A percentile compares a stretch with the other conserved stretches of the same genome.
Evolutionary conservation across 2,888 invertebrate species (phyloP).

Genomic region (Euphydryas editha): DNA sequence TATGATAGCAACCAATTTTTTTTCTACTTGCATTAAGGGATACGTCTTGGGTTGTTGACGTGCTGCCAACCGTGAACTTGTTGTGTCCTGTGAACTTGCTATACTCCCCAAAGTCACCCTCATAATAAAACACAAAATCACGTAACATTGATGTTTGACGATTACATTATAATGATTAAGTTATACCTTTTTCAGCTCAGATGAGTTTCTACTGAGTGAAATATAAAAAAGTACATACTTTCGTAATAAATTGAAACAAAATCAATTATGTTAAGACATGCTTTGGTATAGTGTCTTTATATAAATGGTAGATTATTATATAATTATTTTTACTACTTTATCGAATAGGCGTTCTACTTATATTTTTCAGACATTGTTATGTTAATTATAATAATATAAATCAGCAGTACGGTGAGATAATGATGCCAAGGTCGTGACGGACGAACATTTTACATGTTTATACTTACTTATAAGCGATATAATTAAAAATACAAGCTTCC

Average conservation of each 20-base stretch:
- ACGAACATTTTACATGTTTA: slow-evolving; percentile 26
- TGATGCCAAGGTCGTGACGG: slow-evolving; percentile 57
- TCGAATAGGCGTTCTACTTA: background rate
- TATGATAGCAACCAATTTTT: too few relatives aligned
- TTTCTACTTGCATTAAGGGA: background rate
- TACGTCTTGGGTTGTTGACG: background rate
- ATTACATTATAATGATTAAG: background rate
- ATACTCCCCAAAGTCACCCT: background rate
- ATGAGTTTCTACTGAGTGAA: background rate
- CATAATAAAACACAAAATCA: too few relatives aligned
- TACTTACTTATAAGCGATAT: slow-evolving; percentile 28
- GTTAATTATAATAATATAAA: slow-evolving; percentile 56
- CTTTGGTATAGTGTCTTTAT: background rate
- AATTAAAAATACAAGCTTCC: slow-evolving; percentile 41
- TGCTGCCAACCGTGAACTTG: slow-evolving; percentile 3
- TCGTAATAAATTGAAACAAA: background rate
- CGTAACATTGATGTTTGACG: too few relatives aligned
- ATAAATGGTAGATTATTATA: background rate
- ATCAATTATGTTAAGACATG: background rate
- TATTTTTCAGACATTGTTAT: slow-evolving; percentile 15
- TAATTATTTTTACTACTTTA: background rate
- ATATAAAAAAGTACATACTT: background rate
- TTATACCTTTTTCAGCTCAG: too few relatives aligned
- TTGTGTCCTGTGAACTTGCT: background rate
- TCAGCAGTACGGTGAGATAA: slow-evolving; percentile 53